These are phyloP conservation scores for Aspidiotus destructor DNA, from an alignment of 2,888 invertebrate species.

Conservation along the genomic window DNA sequence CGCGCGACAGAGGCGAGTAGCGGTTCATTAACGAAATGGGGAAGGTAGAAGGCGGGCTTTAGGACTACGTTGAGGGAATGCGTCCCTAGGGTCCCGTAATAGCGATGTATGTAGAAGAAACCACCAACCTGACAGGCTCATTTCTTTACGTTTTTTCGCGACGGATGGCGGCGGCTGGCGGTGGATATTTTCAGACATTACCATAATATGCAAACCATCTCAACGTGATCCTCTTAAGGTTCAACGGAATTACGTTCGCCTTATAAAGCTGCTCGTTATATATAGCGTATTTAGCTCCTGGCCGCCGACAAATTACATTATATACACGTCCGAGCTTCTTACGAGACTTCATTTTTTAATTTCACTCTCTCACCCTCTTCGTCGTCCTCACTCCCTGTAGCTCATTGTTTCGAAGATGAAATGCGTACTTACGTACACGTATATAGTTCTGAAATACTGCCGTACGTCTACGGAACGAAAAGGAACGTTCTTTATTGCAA, in stretches of 20 bases:
- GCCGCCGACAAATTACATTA: conserved; percentile 32
- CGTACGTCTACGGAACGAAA: too few relatives aligned
- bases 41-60: conserved; percentile 22
- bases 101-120: conserved; percentile 35
- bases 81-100: conserved; percentile 36
- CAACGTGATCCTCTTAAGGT: conserved; percentile 31
- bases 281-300: conserved; percentile 30
- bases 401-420: too few relatives aligned
- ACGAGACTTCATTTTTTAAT: conserved; percentile 28
- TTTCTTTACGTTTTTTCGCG: conserved; percentile 23
- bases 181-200: conserved; percentile 31
- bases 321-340: conserved; percentile 29
- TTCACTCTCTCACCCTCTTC: neutral
- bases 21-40: conserved; percentile 28
- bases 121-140: conserved; percentile 35
- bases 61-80: conserved; percentile 30
- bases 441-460: too few relatives aligned
- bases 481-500: too few relatives aligned
- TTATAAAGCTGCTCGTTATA: conserved; percentile 25
- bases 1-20: conserved; percentile 15
- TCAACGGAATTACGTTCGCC: conserved; percentile 28
- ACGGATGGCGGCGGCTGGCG: conserved; percentile 8
- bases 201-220: conserved; percentile 32
- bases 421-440: too few relatives aligned
- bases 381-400: too few relatives aligned